Base-by-base conservation (phyloP, 2,888 invertebrate species). In the Leuctra nigra region DNA sequence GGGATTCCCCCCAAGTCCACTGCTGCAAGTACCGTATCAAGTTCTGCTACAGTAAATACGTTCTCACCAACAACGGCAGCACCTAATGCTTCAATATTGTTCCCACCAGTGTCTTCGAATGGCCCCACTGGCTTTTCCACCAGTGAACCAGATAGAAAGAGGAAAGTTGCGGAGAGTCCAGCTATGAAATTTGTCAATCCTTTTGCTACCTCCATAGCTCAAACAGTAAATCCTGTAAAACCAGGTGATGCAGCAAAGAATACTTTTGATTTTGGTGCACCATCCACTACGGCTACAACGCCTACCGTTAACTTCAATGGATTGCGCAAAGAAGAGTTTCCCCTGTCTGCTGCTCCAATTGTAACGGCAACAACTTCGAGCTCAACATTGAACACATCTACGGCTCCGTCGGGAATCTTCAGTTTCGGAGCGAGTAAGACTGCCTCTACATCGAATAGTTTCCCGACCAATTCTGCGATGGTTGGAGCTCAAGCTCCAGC, bases 1-100 rank as follows among this genome's bases (percentile, higher is more conserved):
- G 64, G 66, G 18, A 55, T 61, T 29, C 59, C 64, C 1, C 54
- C 44, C 6, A 24, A 53, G 6, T 33, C 58, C 16, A 44, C 35
- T 48, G 16, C 64, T 60, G n/a, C n/a, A n/a, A n/a, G n/a, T n/a
- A n/a, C n/a, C n/a, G n/a, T n/a, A n/a, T n/a, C n/a, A n/a, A n/a
- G n/a, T n/a, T n/a, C n/a, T n/a, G n/a, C n/a, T n/a, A n/a, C n/a
- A n/a, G n/a, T n/a, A n/a, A n/a, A 53, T 52, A 56, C 20, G 55
- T 41, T 44, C 20, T 57, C 36, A 20, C 57, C 60, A 54, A 56
- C 38, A 58, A 61, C n/a, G n/a, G n/a, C n/a, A 22, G 46, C 39
- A 22, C 54, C 4, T 53, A 53, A 55, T 41, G 41, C 18, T 41
- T 18, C 41, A 3, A 16, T 20, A 4, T 11, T 9, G 2, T 41